Evolutionary conservation across 2,888 invertebrate genomes (phyloP).

Genomic region (Spisula subtruncata): DNA sequence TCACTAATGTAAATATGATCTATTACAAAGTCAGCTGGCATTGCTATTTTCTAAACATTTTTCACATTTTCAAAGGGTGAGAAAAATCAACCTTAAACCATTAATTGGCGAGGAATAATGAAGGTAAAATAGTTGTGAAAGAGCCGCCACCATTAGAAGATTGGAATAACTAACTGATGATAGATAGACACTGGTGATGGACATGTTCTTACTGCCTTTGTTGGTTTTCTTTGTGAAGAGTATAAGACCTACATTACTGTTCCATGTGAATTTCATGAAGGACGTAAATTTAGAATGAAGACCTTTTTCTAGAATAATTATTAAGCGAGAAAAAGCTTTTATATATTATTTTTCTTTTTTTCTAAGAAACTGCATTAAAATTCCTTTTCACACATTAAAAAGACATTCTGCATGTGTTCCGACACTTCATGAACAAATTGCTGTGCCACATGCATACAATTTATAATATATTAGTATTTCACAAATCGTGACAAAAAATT

Average conservation of each 20-base stretch:
- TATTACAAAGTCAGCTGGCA: constrained; percentile 35
- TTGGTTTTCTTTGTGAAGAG: background rate
- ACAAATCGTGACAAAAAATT: constrained; percentile 25
- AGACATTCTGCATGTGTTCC: background rate
- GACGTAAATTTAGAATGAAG: background rate
- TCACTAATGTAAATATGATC: constrained; percentile 38
- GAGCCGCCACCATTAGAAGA: background rate
- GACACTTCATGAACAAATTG: background rate
- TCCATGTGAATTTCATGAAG: too few relatives aligned
- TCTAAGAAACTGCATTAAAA: background rate
- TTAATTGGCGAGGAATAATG: background rate
- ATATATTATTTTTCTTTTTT: background rate
- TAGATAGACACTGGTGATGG: background rate
- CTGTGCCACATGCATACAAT: background rate
- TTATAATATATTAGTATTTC: constrained; percentile 18
- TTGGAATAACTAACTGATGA: constrained; percentile 2
- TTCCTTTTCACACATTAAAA: background rate
- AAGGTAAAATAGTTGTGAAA: background rate
- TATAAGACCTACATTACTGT: too few relatives aligned
- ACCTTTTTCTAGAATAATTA: background rate
- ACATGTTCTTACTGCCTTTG: background rate
- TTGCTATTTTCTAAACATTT: constrained; percentile 12
- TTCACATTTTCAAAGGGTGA: constrained; percentile 24
- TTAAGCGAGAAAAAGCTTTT: too few relatives aligned
- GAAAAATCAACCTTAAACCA: background rate